These are phyloP conservation scores for Itoplectis maculator DNA, from an alignment of 2,888 invertebrate genomes.

Conservation along the genomic window DNA sequence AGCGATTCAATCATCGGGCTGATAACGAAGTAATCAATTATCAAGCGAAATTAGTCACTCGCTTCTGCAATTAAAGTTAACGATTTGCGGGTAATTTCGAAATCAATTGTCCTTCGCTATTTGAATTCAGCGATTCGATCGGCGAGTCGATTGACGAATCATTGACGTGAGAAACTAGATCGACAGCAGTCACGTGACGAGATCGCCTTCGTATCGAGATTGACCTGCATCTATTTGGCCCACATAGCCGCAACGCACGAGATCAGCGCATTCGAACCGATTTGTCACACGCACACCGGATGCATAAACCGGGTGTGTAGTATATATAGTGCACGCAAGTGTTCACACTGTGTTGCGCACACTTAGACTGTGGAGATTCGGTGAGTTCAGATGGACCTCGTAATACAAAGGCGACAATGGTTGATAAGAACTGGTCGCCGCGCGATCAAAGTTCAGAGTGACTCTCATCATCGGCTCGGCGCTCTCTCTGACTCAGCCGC, in stretches of 20 bases:
- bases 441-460: slow-evolving; percentile 66
- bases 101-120: too few species aligned
- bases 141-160: too few species aligned
- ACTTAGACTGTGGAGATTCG: slow-evolving; percentile 41
- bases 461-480: slow-evolving; percentile 17
- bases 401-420: slow-evolving; percentile 54
- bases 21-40: not conserved
- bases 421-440: slow-evolving; percentile 62
- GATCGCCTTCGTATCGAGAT: not conserved
- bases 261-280: slow-evolving; percentile 5
- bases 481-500: slow-evolving; percentile 38
- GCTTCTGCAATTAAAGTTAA: too few species aligned
- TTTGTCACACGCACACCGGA: slow-evolving; percentile 16
- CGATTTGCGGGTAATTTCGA: too few species aligned
- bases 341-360: not conserved
- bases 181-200: too few species aligned
- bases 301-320: slow-evolving; percentile 17
- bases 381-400: slow-evolving; percentile 61
- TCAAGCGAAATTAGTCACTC: not conserved
- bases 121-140: too few species aligned
- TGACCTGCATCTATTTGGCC: not conserved
- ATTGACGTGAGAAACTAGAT: not conserved
- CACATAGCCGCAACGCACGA: not conserved
- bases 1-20: not conserved
- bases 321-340: slow-evolving; percentile 30